Percentiles rank a stretch among this genome's conserved stretches.
Conservation (phyloP, 2,113 vertebrate genomes). For the Thalassoma bifasciatum region DNA sequence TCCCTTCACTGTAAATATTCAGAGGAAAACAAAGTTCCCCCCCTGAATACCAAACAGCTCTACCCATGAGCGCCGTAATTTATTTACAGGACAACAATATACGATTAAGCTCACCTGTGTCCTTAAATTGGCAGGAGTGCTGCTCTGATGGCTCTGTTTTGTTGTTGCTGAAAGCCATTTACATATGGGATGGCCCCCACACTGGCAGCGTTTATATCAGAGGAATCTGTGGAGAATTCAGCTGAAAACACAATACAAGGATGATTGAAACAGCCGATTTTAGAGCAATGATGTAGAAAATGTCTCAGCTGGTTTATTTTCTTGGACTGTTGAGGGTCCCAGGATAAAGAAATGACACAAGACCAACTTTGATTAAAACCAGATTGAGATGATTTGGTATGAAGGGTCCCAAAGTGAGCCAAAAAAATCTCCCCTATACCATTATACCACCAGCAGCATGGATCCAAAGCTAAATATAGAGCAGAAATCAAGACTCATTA, state of each 20-base stretch:
- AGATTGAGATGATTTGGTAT: too few relatives aligned
- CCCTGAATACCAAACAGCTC: background rate
- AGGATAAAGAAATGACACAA: background rate
- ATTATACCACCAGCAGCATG: too few relatives aligned
- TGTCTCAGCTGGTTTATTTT: background rate
- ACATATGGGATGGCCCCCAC: constrained; percentile 5
- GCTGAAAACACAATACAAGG: constrained; percentile 5
- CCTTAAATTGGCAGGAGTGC: constrained; percentile 4
- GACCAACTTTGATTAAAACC: too few relatives aligned
- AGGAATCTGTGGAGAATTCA: constrained; percentile 7
- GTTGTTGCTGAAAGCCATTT: constrained; percentile 1
- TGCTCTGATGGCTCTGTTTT: background rate
- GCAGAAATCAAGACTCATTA: too few relatives aligned
- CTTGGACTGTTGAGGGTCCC: background rate
- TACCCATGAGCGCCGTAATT: background rate
- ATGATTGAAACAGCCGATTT: constrained; percentile 9
- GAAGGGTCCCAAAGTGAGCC: too few relatives aligned
- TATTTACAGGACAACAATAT: constrained; percentile 1
- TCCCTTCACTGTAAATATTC: constrained; percentile 13
- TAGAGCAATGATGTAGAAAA: background rate
- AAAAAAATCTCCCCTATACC: too few relatives aligned
- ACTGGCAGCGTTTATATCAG: background rate
- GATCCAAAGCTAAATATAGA: too few relatives aligned
- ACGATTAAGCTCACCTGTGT: background rate
- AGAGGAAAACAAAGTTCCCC: constrained; percentile 19